Evolutionary conservation across 2,113 vertebrate genomes (phyloP).

Genomic region (Orycteropus afer): DNA sequence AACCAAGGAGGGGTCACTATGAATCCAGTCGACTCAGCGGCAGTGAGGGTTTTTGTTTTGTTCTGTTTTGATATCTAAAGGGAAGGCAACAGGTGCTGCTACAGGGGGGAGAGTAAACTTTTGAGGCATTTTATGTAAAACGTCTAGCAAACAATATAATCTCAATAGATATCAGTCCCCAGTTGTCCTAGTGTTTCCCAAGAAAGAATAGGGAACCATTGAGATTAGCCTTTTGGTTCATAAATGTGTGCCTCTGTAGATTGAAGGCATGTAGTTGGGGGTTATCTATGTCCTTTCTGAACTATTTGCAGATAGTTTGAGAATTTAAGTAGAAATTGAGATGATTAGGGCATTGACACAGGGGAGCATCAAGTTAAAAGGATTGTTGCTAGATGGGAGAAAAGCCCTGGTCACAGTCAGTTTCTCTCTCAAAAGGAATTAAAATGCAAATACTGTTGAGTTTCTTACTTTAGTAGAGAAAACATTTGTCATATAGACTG

Average conservation of each 20-base stretch:
- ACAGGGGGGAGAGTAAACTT: constrained; percentile 18
- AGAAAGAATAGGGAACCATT: neutral
- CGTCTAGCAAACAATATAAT: neutral
- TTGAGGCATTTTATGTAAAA: constrained; percentile 32
- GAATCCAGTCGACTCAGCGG: too few species aligned
- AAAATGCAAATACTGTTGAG: neutral
- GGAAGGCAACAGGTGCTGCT: neutral
- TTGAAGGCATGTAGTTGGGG: neutral
- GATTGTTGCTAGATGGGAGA: neutral
- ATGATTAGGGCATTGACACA: neutral
- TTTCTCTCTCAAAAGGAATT: neutral
- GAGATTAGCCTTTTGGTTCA: neutral
- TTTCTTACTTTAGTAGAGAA: constrained; percentile 28
- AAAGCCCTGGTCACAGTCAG: constrained; percentile 23
- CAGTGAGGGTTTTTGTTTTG: too few species aligned
- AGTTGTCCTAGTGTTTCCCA: neutral
- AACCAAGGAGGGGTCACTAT: too few species aligned
- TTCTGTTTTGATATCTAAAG: constrained; percentile 20
- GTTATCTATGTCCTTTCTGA: neutral
- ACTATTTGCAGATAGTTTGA: neutral
- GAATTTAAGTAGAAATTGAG: constrained; percentile 46
- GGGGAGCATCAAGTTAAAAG: neutral
- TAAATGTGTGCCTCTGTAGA: neutral
- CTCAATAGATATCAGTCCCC: neutral
- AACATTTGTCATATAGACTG: constrained; percentile 6